These are phyloP conservation scores for Drosophila suzukii DNA, from an alignment of 1,140 invertebrate genomes.

Conservation along the genomic window DNA sequence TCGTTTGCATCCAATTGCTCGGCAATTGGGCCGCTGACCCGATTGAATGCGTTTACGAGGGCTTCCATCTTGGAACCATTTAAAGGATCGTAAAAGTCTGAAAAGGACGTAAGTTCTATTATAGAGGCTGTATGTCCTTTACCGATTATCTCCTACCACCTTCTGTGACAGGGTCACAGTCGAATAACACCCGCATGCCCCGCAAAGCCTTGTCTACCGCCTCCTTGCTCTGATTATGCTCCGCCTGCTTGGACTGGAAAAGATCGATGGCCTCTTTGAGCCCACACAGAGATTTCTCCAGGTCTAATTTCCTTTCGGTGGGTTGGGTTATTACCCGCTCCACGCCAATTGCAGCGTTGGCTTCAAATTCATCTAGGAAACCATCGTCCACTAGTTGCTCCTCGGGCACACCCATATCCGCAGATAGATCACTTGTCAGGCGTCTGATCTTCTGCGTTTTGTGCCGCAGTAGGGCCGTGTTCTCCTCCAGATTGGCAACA, in stretches of 20 bases:
- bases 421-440: constrained; percentile 27
- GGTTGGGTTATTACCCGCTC: constrained; percentile 26
- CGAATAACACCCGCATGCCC: constrained; percentile 36
- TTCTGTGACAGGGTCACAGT: constrained; percentile 2
- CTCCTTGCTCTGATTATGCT: constrained; percentile 47
- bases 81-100: constrained; percentile 6
- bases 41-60: constrained; percentile 59
- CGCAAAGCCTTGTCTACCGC: constrained; percentile 37
- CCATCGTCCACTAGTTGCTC: constrained; percentile 31
- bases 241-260: constrained; percentile 54
- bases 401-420: constrained; percentile 27
- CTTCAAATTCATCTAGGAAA: constrained; percentile 58
- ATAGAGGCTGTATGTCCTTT: background rate
- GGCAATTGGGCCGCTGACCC: constrained; percentile 53
- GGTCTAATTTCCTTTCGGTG: constrained; percentile 1
- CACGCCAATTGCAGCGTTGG: constrained; percentile 32
- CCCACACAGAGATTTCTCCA: constrained; percentile 40
- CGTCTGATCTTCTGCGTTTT: constrained; percentile 27
- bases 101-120: too few species aligned
- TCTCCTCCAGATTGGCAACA: constrained; percentile 43
- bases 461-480: constrained; percentile 18
- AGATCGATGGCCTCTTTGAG: constrained; percentile 64
- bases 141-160: constrained; percentile 10
- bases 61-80: constrained; percentile 35
- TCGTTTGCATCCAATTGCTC: constrained; percentile 68